Evolutionary conservation across 2,888 invertebrate genomes (phyloP), one percentile per base, ranked within the genome.

Genomic region (Cybosia mesomella): DNA sequence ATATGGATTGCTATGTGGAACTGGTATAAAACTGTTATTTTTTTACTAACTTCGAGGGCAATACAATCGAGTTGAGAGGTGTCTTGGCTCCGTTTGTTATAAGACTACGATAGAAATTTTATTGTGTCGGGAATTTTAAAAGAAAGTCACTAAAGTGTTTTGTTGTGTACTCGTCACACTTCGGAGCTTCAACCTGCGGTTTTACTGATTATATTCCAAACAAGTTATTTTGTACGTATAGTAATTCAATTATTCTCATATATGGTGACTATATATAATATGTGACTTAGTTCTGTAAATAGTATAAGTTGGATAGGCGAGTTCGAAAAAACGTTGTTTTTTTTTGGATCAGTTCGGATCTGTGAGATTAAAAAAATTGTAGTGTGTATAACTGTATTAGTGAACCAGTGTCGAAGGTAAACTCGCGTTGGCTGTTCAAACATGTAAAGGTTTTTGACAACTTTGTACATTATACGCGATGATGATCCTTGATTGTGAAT

Each of bases 61-160:
- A 81, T 79, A 77, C 81, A 81, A 83, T 84, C 74, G 76, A 79
- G 73, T 80, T 73, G 66, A 79, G 77, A 82, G 78, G 75, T 75
- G 71, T 75, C 66, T 60, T 54, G 13, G 61, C 71, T 67, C 59
- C 73, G 71, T 79, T 81, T 78, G 73, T 75, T 75, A 66, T 73
- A 73, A 73, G 60, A 58, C 63, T 61, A 58, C 68, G 65, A 71
- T 75, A 75, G 69, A 75, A 80, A 79, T n/a, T n/a, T n/a, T n/a
- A n/a, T 75, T 75, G 75, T 74, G 71, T 70, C 66, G 69, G 63
- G 72, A 79, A 77, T 80, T 79, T 75, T 72, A 73, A 80, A 63
- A 75, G 80, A 70, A 75, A 72, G 67, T 69, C 75, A 18, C 73
- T 68, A 73, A 74, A 76, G 71, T 80, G 66, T 80, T 80, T 79